Base-by-base conservation (phyloP, 2,797 vertebrate genomes). In the Sphenodon punctatus region DNA sequence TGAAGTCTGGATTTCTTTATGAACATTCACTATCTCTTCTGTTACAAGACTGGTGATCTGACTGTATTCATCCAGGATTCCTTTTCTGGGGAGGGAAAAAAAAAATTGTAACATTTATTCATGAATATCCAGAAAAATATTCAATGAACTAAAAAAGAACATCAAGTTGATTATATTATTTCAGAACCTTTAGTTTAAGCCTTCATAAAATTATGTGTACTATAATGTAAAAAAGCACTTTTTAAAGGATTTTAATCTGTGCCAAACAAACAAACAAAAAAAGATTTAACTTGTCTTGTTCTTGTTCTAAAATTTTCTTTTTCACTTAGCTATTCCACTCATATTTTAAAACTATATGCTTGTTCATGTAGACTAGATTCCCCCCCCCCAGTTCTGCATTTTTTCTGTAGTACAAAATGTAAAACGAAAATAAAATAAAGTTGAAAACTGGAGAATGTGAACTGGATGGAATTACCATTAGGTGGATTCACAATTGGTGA, bases 11-110 rank as follows among this genome's bases (percentile, higher is more conserved):
- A 99, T 98, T 90, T 99, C 98, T 89, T 98, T 98, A 89, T 99
- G 98, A 30, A 98, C 97, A 70, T 97, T 97, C 10, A 98, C 97
- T 13, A 99, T 97, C 92, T 99, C 98, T 75, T 99, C 98, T 15
- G 97, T 97, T 87, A 98, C 94, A 78, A 99, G 97, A 77, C 98
- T 99, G 90, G 97, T 99, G 95, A 98, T 98, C 91, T 99, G 97
- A 61, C 97, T 98, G 78, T 99, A 99, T 91, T 99, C 98, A 95
- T 98, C 97, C 94, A 99, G 96, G 84, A 99, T 98, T 45, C 97
- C 97, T 93, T 97, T 98, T 72, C 98, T 99, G 90, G 59, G 75
- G 75, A 67, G 42, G 32, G 82, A 88, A 92, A 85, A 79, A 78
- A 78, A 64, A 49, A 72, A 1, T 9, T 41, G 2, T 82, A 34